Conservation (phyloP, 1,140 invertebrate genomes). For the Idris sp. region DNA sequence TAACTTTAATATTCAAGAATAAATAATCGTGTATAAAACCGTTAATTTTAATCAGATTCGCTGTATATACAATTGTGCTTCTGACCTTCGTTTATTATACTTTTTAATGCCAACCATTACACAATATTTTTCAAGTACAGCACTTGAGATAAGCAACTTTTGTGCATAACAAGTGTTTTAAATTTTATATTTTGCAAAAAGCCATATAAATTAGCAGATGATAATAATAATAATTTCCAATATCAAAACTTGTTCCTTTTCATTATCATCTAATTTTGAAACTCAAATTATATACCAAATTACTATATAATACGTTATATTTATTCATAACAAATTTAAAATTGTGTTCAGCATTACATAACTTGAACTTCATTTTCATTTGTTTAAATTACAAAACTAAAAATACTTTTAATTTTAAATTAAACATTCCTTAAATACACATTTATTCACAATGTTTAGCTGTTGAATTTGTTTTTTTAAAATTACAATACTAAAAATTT, state of each 20-base stretch:
- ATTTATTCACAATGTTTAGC: too few species aligned
- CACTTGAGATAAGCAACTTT: slow-evolving; percentile 32
- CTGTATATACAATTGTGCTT: slow-evolving; percentile 17
- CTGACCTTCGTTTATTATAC: slow-evolving; percentile 50
- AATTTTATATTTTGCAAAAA: slow-evolving; percentile 19
- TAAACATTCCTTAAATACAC: too few species aligned
- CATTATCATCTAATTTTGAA: too few species aligned
- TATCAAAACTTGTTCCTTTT: not conserved
- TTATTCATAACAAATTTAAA: too few species aligned
- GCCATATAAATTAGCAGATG: not conserved
- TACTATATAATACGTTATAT: too few species aligned
- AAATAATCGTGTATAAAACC: slow-evolving; percentile 7
- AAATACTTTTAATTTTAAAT: too few species aligned
- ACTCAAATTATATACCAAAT: too few species aligned
- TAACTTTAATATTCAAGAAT: slow-evolving; percentile 1
- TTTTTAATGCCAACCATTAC: slow-evolving; percentile 47
- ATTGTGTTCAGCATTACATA: too few species aligned
- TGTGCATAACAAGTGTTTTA: slow-evolving; percentile 27
- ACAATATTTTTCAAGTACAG: slow-evolving; percentile 43
- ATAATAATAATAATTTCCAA: slow-evolving; percentile 20
- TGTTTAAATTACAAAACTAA: too few species aligned
- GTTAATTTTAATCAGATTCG: slow-evolving; percentile 38
- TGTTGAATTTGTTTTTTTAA: too few species aligned
- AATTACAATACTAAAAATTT: too few species aligned
- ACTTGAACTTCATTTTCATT: too few species aligned